A percentile compares a stretch with the other conserved stretches of the same genome.
phyloP scores from a whole-genome alignment of 2,797 vertebrate genomes.

The Pyrocephalus nanus region DNA sequence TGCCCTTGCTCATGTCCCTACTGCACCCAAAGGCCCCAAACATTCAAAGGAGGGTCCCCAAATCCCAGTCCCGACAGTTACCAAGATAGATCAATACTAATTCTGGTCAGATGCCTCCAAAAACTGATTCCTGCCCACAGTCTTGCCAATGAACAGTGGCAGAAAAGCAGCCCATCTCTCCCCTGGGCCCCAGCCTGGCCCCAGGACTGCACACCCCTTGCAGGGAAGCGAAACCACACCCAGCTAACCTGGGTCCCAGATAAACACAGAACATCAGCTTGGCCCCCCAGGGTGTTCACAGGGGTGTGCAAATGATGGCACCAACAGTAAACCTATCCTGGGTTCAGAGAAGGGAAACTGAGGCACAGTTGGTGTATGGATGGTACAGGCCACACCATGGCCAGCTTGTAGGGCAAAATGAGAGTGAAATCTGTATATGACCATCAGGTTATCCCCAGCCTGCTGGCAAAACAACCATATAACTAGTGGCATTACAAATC shows the following conservation, averaged over 20 bases:
- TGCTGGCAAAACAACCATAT: background rate
- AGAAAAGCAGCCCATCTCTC: background rate
- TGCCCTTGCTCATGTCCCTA: background rate
- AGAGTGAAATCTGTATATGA: background rate
- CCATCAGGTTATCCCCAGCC: background rate
- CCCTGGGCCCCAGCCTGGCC: background rate
- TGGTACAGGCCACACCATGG: background rate
- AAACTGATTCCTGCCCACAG: background rate
- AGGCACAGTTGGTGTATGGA: background rate
- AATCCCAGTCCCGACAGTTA: background rate
- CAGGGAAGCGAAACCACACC: background rate
- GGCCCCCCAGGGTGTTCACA: background rate
- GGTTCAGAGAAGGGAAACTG: background rate
- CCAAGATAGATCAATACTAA: background rate
- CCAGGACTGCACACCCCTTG: fast-evolving
- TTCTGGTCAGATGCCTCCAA: background rate
- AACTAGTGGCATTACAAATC: background rate
- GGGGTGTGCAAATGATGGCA: background rate
- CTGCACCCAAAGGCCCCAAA: background rate
- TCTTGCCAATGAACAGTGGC: background rate
- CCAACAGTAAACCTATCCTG: background rate
- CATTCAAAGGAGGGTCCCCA: background rate
- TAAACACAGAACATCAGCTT: background rate
- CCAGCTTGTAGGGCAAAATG: background rate
- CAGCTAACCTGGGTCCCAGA: background rate